Base-by-base conservation (phyloP, 2,113 vertebrate genomes). In the Eulemur macaco region DNA sequence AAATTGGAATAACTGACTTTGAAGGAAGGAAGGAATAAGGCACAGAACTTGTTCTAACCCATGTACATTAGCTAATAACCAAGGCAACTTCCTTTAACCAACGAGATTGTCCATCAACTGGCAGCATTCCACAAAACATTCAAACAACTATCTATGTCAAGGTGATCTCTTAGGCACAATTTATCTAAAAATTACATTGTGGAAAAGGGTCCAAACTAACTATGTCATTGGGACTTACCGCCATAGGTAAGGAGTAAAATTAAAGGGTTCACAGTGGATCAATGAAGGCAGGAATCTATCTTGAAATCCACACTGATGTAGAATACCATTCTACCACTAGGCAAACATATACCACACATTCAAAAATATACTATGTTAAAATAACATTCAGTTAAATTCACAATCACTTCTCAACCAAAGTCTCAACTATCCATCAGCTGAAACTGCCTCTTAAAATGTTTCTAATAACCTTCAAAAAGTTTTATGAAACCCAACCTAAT, bases 1-100 rank as follows among this genome's bases (percentile, higher is more conserved):
- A 94, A 96, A 96, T 42, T 86, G 76, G 18, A 77, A 91, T 50
- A 76, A 96, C 21, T 68, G 92, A 86, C 92, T 96, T 91, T 88
- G 80, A 95, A 92, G 45, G 29, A 37, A 87, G 39, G 58, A 91
- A 85, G 4, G 71, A 85, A 73, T 39, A 83, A 89, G 21, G 27
- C 29, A 76, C 17, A 92, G 94, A 91, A 84, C 14, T 89, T 86
- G 29, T 37, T 92, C 45, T 64, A 89, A 80, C n/a, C 42, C 45
- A 17, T 1, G 3, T 34, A 8, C 50, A 64, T 83, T 95, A 93
- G 54, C 56, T 63, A 83, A 52, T 85, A 94, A 89, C 73, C 81
- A 71, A 96, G 64, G 45, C 17, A 68, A 76, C 92, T 68, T 87
- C 13, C 94, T 94, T 92, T 92, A 94, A 69, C 74, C 69, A 90